phyloP scores from a whole-genome alignment of 2,888 invertebrate genomes.

The Escarpia spicata region DNA sequence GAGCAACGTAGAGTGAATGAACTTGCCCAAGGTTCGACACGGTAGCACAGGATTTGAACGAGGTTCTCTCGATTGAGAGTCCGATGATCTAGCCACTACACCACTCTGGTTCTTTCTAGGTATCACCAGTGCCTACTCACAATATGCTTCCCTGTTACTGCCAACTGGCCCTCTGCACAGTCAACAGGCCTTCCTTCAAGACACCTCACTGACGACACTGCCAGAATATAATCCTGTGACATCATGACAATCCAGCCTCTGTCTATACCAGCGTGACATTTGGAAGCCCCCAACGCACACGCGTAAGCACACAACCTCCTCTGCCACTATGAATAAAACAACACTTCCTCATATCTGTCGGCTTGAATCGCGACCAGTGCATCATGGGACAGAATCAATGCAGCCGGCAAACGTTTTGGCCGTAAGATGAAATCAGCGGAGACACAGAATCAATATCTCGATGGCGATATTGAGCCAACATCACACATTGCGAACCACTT shows the following conservation, averaged over 20 bases:
- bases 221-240: background rate
- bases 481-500: background rate
- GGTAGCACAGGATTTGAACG: too few relatives aligned
- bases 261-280: background rate
- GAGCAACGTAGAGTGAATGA: too few relatives aligned
- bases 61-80: too few relatives aligned
- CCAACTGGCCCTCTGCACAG: background rate
- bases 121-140: background rate
- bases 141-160: background rate
- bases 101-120: background rate
- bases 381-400: constrained; percentile 3
- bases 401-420: background rate
- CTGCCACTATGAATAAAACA: constrained; percentile 1
- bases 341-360: constrained; percentile 9
- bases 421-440: background rate
- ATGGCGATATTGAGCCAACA: background rate
- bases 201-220: background rate
- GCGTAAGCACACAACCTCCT: background rate
- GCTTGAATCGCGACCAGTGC: background rate
- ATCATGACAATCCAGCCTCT: background rate
- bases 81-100: too few relatives aligned
- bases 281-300: background rate
- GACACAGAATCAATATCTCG: background rate
- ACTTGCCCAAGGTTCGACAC: too few relatives aligned
- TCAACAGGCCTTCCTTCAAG: background rate